Conservation (phyloP, 2,113 vertebrate genomes). For the Toxostoma redivivum region DNA sequence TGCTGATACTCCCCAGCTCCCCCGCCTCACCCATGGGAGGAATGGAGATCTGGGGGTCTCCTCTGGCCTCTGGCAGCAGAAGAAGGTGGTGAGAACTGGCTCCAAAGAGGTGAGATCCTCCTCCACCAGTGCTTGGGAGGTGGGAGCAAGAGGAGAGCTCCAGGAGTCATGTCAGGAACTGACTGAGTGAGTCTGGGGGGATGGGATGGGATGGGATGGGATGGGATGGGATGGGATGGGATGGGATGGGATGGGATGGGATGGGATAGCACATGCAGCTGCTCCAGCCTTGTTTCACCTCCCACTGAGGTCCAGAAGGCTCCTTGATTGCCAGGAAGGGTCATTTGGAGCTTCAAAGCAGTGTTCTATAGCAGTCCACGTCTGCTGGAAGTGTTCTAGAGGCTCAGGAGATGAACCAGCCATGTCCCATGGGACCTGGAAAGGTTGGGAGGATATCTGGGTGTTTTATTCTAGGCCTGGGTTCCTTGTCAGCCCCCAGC, state of each 20-base stretch:
- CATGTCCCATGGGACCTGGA: neutral
- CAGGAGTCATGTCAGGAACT: neutral
- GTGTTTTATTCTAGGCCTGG: neutral
- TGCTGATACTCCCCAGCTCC: neutral
- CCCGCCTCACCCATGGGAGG: neutral
- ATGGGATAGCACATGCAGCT: fast-evolving
- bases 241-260: neutral
- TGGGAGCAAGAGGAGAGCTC: neutral
- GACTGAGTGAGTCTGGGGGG: neutral
- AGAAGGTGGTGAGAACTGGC: neutral
- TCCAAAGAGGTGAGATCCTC: neutral
- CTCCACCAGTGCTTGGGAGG: neutral
- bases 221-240: neutral
- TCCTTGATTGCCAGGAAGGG: neutral
- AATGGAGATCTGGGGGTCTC: neutral
- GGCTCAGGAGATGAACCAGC: neutral
- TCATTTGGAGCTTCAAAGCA: neutral
- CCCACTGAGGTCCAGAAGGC: neutral
- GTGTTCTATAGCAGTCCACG: neutral
- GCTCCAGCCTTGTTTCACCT: neutral
- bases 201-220: neutral
- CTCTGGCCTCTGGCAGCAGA: fast-evolving
- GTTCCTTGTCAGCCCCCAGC: neutral
- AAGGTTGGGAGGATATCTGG: neutral
- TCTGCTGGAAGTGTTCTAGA: neutral